Conservation (phyloP, 92 coral and sea anemone species). For the Phenganax subtilis region DNA sequence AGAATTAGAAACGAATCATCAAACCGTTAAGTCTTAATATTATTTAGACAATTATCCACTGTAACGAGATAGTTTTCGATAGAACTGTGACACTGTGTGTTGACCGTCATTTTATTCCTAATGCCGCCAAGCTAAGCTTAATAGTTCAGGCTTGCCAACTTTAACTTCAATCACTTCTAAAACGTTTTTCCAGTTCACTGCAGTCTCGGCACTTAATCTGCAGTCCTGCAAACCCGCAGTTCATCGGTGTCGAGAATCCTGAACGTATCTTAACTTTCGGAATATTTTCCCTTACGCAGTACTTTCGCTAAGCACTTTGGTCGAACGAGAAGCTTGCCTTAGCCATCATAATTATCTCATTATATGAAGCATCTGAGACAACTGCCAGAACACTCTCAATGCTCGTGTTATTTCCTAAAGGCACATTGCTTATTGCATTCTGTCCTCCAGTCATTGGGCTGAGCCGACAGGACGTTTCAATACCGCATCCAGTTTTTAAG, state of each 20-base stretch:
- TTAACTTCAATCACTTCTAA: neutral
- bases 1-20: no score
- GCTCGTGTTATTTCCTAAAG: conserved; percentile 42
- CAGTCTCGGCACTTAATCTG: neutral
- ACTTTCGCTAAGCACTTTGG: conserved; percentile 58
- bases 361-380: conserved; percentile 71
- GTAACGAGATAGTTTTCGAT: no score
- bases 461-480: conserved; percentile 12
- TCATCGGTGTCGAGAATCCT: neutral
- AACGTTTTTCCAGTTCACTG: neutral
- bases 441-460: neutral
- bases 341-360: conserved; percentile 60
- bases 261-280: neutral
- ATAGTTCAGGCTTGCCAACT: neutral
- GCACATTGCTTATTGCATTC: neutral
- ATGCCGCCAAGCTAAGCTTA: no score
- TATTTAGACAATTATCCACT: no score
- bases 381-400: conserved; percentile 57
- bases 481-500: neutral
- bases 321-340: conserved; percentile 55
- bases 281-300: conserved; percentile 8
- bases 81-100: no score
- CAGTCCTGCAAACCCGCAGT: no score
- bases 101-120: no score
- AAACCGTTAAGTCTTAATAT: no score